These are phyloP conservation scores for Protonibea diacanthus DNA, from an alignment of 2,797 vertebrate genomes.

Conservation along the genomic window DNA sequence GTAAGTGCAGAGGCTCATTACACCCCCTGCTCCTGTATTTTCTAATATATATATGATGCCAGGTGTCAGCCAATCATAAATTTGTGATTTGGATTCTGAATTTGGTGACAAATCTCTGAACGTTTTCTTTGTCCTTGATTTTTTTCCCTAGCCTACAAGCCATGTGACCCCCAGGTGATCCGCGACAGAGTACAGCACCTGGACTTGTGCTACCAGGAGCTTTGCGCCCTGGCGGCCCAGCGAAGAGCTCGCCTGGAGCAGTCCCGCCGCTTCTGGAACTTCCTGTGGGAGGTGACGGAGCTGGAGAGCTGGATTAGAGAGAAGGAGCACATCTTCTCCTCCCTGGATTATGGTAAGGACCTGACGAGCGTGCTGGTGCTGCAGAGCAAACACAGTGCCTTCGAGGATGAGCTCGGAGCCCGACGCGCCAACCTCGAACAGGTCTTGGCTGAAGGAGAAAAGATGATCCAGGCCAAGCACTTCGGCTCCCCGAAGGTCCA, in stretches of 20 bases:
- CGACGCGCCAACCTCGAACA: constrained; percentile 86
- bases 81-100: neutral
- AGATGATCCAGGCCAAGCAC: constrained; percentile 88
- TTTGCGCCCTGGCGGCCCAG: constrained; percentile 88
- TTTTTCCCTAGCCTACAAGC: constrained; percentile 89
- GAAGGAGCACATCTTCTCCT: constrained; percentile 95
- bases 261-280: constrained; percentile 93
- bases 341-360: constrained; percentile 95
- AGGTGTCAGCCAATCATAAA: no score
- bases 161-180: constrained; percentile 97
- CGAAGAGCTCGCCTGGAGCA: constrained; percentile 90
- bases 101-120: no score
- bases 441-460: constrained; percentile 86
- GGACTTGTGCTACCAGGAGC: constrained; percentile 90
- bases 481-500: constrained; percentile 86
- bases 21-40: neutral
- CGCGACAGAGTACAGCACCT: constrained; percentile 92
- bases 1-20: constrained; percentile 79
- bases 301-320: constrained; percentile 97
- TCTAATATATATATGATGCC: no score
- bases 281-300: constrained; percentile 95
- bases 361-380: constrained; percentile 92
- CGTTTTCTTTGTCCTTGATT: neutral
- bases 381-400: constrained; percentile 93
- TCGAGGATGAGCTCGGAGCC: constrained; percentile 93